Evolutionary conservation across 2,888 invertebrate species (phyloP), one percentile per base, ranked within the genome.

Genomic region (Eupithecia abbreviata): DNA sequence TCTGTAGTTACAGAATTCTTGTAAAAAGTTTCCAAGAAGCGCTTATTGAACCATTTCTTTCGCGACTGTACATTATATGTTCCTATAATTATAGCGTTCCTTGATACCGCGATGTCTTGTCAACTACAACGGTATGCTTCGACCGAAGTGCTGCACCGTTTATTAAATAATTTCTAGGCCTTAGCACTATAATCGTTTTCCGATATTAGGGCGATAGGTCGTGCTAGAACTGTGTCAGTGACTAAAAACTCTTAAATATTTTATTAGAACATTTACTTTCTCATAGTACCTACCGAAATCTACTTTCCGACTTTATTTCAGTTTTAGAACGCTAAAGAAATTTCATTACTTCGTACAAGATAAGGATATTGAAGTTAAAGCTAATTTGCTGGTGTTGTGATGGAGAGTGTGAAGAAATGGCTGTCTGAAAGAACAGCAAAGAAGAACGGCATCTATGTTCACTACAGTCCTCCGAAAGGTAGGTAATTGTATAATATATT

Each of bases 391-490:
- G 45, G 67, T 45, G 67, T 72, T 71, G 77, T 75, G 49, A 94
- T 93, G 93, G 92, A 93, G 79, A 89, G 90, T 72, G 87, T 90
- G 42, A 93, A 90, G 79, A 93, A 93, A 80, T 90, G 90, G 88
- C 79, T 91, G 10, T 84, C 85, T 4, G 90, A 92, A n/a, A 84
- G 91, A 45, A 85, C 83, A 72, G 83, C 80, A 2, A 92, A 88
- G 87, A 91, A 90, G 77, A 91, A 96, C 85, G 96, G 96, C 30
- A 89, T 96, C 9, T 96, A 96, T 86, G 93, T 96, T 9, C 96
- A 96, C 88, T 96, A 96, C 83, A 96, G 95, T 84, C 96, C 96
- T 13, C 96, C 96, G 5, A 96, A 95, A 95, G 30, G 30, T 30
- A 30, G 30, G 30, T 30, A 30, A 30, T 30, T 30, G 1, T 30